Base-by-base conservation (phyloP, 2,797 vertebrate species). In the Channa striata region DNA sequence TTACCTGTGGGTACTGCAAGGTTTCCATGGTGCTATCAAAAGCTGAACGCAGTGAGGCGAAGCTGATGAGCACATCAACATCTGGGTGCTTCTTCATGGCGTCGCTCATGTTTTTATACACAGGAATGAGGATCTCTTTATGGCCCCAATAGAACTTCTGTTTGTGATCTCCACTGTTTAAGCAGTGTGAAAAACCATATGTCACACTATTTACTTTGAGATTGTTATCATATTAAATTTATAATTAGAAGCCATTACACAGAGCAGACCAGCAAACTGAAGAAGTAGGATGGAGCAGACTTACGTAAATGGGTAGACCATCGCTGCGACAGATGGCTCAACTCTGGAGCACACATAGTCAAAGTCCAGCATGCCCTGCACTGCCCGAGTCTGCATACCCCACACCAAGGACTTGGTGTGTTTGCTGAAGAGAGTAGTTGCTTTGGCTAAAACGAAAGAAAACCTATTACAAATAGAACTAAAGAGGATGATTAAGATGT, bases 121-220 rank as follows among this genome's bases (percentile, higher is more conserved):
- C 98, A 0, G 98, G 98, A 59, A 99, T 81, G 76, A 95, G 91
- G 73, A 99, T 98, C 90, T 99, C 98, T 79, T 99, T 99, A 83
- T 99, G 98, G 62, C 98, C 98, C 98, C 98, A 99, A 14, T 99
- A 99, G 93, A 98, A 99, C 86, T 99, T 99, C 92, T 99, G 98
- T 78, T 98, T 99, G 91, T 99, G 98, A 85, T 99, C 98, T 33
- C 98, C 98, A 0, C 98, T 99, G 48, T 51, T 74, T 50, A 40
- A 23, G 34, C 7, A 53, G 14, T 8, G 17, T 5, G 61, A 36
- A 59, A 53, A 64, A 3, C 1, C 1, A 23, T 33, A n/a, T 2
- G 8, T n/a, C n/a, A 46, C 7, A 21, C 11, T 0, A 2, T 42
- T 20, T 14, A 59, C 43, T 48, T 19, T 46, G 25, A 51, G 11